Evolutionary conservation across 1,140 invertebrate species (phyloP).

Genomic region (Oryzaephilus surinamensis): DNA sequence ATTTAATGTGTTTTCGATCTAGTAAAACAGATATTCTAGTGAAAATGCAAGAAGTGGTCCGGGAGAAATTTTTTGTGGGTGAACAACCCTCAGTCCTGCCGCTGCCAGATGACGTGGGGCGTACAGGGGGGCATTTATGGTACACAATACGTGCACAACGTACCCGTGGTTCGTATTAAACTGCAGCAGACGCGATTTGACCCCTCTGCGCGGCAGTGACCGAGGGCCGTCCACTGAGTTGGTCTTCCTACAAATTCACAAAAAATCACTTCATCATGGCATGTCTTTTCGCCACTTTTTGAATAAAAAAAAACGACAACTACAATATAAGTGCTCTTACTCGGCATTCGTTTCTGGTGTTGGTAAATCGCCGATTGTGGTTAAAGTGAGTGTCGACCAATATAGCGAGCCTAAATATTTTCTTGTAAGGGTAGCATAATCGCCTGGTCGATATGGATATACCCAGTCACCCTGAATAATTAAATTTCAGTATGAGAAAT

Average conservation of each 20-base stretch:
- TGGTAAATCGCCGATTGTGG: conserved; percentile 89
- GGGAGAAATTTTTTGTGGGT: conserved; percentile 4
- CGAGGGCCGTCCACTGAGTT: conserved; percentile 65
- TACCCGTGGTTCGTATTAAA: conserved; percentile 81
- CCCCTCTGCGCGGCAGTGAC: conserved; percentile 71
- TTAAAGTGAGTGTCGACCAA: conserved; percentile 94
- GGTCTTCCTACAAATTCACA: conserved; percentile 44
- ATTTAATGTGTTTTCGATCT: too few species aligned
- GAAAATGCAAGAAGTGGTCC: too few species aligned
- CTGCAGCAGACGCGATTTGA: conserved; percentile 79
- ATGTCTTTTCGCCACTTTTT: too few species aligned
- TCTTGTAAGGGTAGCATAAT: conserved; percentile 75
- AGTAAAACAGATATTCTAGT: too few species aligned
- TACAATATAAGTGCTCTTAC: conserved; percentile 58
- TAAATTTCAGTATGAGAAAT: too few species aligned
- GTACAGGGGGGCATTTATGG: conserved; percentile 4
- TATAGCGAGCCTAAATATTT: conserved; percentile 92
- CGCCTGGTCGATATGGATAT: conserved; percentile 77
- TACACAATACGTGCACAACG: too few species aligned
- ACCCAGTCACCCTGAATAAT: conserved; percentile 77
- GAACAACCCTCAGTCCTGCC: conserved; percentile 32
- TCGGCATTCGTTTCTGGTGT: conserved; percentile 90
- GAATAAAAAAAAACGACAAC: conserved; percentile 2
- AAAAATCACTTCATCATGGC: conserved; percentile 1
- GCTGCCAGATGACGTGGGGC: conserved; percentile 14